Conservation (phyloP, 1,140 invertebrate genomes). For the Anoplophora glabripennis region DNA sequence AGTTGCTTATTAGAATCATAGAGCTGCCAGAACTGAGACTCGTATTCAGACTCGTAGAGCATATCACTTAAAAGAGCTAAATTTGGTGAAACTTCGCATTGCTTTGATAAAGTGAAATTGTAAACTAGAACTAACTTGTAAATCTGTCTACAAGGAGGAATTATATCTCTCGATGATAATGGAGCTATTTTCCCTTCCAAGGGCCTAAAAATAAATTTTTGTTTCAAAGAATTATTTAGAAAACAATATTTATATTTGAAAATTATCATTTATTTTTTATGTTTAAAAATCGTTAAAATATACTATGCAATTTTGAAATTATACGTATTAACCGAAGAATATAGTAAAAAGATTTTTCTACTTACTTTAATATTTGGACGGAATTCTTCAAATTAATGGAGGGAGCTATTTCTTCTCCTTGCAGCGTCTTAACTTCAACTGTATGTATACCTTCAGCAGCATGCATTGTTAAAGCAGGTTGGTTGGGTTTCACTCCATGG, state of each 20-base stretch:
- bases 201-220: conserved; percentile 61
- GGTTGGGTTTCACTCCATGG: conserved; percentile 74
- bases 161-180: conserved; percentile 74
- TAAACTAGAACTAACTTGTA: conserved; percentile 88
- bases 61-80: conserved; percentile 78
- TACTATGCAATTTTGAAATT: background rate
- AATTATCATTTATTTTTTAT: background rate
- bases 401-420: conserved; percentile 79
- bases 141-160: conserved; percentile 82
- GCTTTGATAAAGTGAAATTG: conserved; percentile 77
- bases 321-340: background rate
- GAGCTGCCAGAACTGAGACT: conserved; percentile 95
- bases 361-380: conserved; percentile 74
- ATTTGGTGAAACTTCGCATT: conserved; percentile 78
- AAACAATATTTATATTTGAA: too few relatives aligned
- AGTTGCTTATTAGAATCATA: conserved; percentile 91
- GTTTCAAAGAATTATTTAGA: too few relatives aligned
- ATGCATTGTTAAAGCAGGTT: conserved; percentile 62
- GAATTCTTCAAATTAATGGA: conserved; percentile 71
- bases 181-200: conserved; percentile 74
- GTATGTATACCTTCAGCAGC: conserved; percentile 74
- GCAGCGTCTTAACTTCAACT: conserved; percentile 68
- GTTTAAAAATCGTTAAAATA: background rate
- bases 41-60: conserved; percentile 92
- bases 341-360: conserved; percentile 2